phyloP scores from a whole-genome alignment of 2,888 invertebrate species.

The Elmis aenea region DNA sequence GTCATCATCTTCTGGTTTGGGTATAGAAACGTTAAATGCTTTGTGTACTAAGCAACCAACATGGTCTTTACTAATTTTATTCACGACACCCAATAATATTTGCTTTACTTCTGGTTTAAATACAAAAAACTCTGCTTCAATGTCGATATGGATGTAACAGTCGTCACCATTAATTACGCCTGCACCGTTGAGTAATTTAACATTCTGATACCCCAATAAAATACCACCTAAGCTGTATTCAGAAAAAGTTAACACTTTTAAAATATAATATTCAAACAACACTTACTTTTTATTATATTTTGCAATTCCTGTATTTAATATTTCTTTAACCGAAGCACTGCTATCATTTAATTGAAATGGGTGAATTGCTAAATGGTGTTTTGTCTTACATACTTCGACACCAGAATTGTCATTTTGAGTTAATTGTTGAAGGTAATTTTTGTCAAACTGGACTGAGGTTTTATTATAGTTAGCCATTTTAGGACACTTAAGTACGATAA shows the following conservation, averaged over 20 bases:
- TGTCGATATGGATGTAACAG: slow-evolving; percentile 60
- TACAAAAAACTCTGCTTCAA: slow-evolving; percentile 65
- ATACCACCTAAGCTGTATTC: slow-evolving; percentile 60
- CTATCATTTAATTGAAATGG: slow-evolving; percentile 60
- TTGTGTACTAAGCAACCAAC: slow-evolving; percentile 65
- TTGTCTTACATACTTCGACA: slow-evolving; percentile 50
- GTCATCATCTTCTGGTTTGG: slow-evolving; percentile 48
- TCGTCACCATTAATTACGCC: slow-evolving; percentile 60
- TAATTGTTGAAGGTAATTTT: too few species aligned
- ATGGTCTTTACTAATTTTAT: slow-evolving; percentile 62
- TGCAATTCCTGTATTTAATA: slow-evolving; percentile 56
- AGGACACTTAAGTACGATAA: too few species aligned
- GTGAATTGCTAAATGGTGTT: slow-evolving; percentile 56
- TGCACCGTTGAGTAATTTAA: slow-evolving; percentile 53
- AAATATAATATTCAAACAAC: too few species aligned
- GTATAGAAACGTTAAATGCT: slow-evolving; percentile 66
- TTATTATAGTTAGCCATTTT: too few species aligned
- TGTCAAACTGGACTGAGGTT: too few species aligned
- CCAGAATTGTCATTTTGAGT: slow-evolving; percentile 57
- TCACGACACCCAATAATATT: slow-evolving; percentile 59
- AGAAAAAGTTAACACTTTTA: slow-evolving; percentile 1
- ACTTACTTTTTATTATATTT: slow-evolving; percentile 60
- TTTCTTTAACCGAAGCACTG: slow-evolving; percentile 54
- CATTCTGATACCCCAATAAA: slow-evolving; percentile 61
- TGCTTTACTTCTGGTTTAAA: slow-evolving; percentile 61